Base-by-base conservation (phyloP, 2,888 invertebrate genomes). In the Mystacides longicornis region DNA sequence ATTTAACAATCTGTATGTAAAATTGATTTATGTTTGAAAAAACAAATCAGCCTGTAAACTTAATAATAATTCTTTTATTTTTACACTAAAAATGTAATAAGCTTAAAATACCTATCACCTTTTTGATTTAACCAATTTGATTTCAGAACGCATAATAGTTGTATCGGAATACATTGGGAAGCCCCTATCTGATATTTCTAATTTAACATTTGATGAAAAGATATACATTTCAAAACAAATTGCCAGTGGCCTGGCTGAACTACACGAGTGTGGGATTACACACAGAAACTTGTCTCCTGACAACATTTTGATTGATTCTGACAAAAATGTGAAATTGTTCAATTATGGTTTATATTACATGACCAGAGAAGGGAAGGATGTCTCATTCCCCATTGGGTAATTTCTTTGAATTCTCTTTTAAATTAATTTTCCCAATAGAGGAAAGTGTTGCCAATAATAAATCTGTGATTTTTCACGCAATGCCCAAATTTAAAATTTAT, bases 311-410 rank as follows among this genome's bases (percentile, higher is more conserved):
- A 67, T 94, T 33, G 86, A 89, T 66, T 75, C 75, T 46, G 74
- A 81, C 66, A 83, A 85, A 42, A 79, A 83, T 67, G 85, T 91
- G 0, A 93, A 95, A 68, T 70, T 98, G 31, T 92, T 91, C 64
- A 93, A 94, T 71, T 96, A 90, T 77, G 97, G 96, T n/a, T 73
- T 96, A 63, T 93, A 87, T 71, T 85, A 89, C 64, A 93, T 96
- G 89, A 94, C 95, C 16, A 87, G 86, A 63, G 79, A 81, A 67
- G 95, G 94, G 14, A 83, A 81, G 66, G 85, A 91, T 69, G 93
- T 97, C 1, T 83, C 89, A 14, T 96, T 97, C 80, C 95, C 96
- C 57, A 81, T 90, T 63, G 86, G 90, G 85, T 87, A 52, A 52
- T 42, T n/a, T n/a, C n/a, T n/a, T n/a, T n/a, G n/a, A n/a, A n/a